phyloP scores from a whole-genome alignment of 1,140 invertebrate species.

The Cotesia chilonis region DNA sequence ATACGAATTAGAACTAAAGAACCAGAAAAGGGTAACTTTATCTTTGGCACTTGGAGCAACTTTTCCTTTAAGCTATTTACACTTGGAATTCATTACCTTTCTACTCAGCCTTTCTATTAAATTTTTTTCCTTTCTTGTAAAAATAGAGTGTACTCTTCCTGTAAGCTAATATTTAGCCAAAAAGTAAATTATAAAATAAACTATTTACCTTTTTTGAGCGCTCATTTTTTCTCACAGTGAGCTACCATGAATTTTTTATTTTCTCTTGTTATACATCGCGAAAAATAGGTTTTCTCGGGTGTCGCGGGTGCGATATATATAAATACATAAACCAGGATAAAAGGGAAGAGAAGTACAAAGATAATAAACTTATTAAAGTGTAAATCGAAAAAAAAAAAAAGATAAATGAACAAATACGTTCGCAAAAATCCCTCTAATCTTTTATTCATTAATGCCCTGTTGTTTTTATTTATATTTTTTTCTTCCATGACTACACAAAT shows the following conservation, averaged over 20 bases:
- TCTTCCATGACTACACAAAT: neutral
- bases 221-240: neutral
- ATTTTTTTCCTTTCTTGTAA: neutral
- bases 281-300: constrained; percentile 18
- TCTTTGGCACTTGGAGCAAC: too few species aligned
- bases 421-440: constrained; percentile 7
- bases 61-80: constrained; percentile 4
- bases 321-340: constrained; percentile 6
- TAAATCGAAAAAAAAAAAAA: neutral
- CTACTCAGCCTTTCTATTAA: neutral
- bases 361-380: constrained; percentile 21
- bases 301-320: constrained; percentile 21
- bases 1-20: too few species aligned
- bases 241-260: constrained; percentile 7
- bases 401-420: constrained; percentile 17
- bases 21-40: too few species aligned
- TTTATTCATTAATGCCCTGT: constrained; percentile 7
- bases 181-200: neutral
- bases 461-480: neutral
- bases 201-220: neutral
- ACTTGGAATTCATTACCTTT: neutral
- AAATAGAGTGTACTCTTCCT: neutral
- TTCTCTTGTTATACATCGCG: constrained; percentile 3
- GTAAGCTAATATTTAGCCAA: neutral
- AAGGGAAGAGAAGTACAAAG: neutral